Base-by-base conservation (phyloP, 2,797 vertebrate genomes). In the Clarias laeviceps region DNA sequence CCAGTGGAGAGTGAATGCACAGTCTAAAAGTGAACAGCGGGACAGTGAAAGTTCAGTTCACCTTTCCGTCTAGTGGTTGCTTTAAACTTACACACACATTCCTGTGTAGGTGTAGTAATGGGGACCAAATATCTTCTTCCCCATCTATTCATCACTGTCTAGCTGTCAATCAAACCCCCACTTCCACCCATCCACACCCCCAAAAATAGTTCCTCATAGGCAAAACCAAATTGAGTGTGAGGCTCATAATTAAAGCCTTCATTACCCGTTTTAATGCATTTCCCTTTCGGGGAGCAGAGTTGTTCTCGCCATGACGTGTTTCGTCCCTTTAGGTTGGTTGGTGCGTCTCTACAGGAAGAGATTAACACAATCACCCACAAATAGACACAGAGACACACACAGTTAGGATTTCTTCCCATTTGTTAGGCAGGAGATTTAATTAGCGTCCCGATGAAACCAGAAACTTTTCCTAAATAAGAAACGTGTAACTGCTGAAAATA, bases 261-360 rank as follows among this genome's bases (percentile, higher is more conserved):
- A 79, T 79, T 79, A 79, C 76, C 76, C 57, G 8, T 62, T 78
- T 62, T 78, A 78, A 80, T 80, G 61, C 78, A 29, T 80, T 80
- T 64, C 62, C 34, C 62, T 80, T 80, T 64, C 65, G 79, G 79
- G 79, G n/a, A 66, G 37, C 61, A 45, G 62, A 66, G 62, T 29
- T 66, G 61, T 80, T 80, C 40, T 29, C 32, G 17, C 59, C 77
- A 40, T 18, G 20, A 64, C 12, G 34, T 5, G 22, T 20, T 66
- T 66, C 4, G 11, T 80, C 62, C 40, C 79, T 80, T 80, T 29
- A 64, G 61, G 62, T 65, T 29, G 62, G 17, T 40, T 40, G 7
- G 59, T 61, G 74, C 20, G 5, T 61, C 22, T 64, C 37, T 82
- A 8, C 18, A 68, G 45, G 5, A 81, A 68, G n/a, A 27, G n/a